Conservation (phyloP, 2,113 vertebrate genomes). For the Anas platyrhynchos region DNA sequence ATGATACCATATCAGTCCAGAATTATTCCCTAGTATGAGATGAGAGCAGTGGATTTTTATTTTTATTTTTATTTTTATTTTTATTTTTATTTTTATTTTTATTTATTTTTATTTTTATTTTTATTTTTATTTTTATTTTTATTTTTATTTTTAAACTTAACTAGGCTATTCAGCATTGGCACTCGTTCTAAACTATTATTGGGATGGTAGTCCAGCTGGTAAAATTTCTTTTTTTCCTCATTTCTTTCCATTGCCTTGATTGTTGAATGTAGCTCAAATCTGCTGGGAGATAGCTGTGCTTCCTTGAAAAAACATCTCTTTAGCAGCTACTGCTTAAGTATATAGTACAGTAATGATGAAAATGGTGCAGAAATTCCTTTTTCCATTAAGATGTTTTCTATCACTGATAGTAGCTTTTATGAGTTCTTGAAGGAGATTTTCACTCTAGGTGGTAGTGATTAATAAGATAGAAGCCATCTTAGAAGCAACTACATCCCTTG, state of each 20-base stretch:
- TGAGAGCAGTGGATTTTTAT: not conserved
- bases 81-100: too few species aligned
- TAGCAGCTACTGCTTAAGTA: not conserved
- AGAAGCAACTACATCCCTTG: not conserved
- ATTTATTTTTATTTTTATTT: too few species aligned
- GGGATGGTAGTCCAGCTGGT: not conserved
- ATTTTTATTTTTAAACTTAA: not conserved
- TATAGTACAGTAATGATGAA: not conserved
- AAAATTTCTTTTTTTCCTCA: not conserved
- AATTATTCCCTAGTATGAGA: not conserved
- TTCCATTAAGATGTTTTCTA: not conserved
- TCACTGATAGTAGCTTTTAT: not conserved
- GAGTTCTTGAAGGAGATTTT: not conserved
- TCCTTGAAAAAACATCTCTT: not conserved
- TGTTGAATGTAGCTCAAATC: not conserved
- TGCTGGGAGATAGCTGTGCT: not conserved
- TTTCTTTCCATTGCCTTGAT: not conserved
- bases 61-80: too few species aligned
- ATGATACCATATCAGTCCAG: not conserved
- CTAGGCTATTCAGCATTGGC: not conserved
- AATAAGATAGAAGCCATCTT: not conserved
- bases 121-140: too few species aligned
- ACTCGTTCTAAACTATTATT: not conserved
- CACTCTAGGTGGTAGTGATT: not conserved
- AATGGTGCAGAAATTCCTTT: not conserved